Evolutionary conservation across 2,888 invertebrate species (phyloP).

Genomic region (Drosophila stalkeri): DNA sequence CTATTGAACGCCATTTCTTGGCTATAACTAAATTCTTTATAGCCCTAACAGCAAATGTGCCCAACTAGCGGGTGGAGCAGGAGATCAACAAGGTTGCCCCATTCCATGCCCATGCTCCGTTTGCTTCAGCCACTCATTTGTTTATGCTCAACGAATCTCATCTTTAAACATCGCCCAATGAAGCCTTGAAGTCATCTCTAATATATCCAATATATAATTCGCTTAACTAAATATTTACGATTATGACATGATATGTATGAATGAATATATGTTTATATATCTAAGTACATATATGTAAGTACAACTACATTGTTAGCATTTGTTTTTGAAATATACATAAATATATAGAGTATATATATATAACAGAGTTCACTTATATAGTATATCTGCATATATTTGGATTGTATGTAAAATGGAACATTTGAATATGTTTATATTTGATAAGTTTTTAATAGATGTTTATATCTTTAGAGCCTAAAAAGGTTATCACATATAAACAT

Average conservation of each 20-base stretch:
- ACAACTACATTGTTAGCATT: too few relatives aligned
- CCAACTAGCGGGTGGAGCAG: background rate
- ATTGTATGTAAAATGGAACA: too few relatives aligned
- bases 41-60: slow-evolving; percentile 26
- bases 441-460: too few relatives aligned
- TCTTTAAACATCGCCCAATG: slow-evolving; percentile 3
- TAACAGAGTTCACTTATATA: too few relatives aligned
- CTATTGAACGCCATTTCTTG: slow-evolving; percentile 36
- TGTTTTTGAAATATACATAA: too few relatives aligned
- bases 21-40: slow-evolving; percentile 45
- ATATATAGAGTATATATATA: too few relatives aligned
- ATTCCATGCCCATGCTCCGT: background rate
- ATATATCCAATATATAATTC: slow-evolving; percentile 1
- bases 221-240: background rate
- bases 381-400: too few relatives aligned
- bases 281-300: too few relatives aligned
- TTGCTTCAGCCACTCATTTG: slow-evolving; percentile 1
- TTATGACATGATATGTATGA: background rate
- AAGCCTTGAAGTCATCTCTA: slow-evolving; percentile 31
- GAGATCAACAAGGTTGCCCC: slow-evolving; percentile 25
- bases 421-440: too few relatives aligned
- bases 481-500: too few relatives aligned
- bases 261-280: too few relatives aligned
- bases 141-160: slow-evolving; percentile 4
- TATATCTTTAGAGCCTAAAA: too few relatives aligned